Conservation (phyloP, 2,888 invertebrate species). For the Pterostichus madidus region DNA sequence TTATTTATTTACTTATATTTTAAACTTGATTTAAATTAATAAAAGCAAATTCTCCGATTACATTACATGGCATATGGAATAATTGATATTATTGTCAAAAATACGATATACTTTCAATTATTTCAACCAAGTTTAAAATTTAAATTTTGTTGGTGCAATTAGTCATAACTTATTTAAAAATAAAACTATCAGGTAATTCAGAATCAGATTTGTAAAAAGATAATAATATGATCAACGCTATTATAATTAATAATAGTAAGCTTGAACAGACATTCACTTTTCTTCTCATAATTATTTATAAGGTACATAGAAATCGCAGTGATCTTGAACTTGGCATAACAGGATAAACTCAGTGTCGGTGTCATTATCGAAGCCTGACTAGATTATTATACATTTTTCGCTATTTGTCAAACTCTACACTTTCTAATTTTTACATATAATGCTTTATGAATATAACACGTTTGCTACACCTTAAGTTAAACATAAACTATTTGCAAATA, state of each 20-base stretch:
- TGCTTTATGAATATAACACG: conserved; percentile 16
- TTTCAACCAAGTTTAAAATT: too few species aligned
- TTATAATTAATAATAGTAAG: conserved; percentile 42
- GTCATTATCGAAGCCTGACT: conserved; percentile 32
- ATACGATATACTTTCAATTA: too few species aligned
- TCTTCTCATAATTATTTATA: conserved; percentile 53
- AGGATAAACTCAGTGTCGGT: conserved; percentile 13
- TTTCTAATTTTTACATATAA: conserved; percentile 54
- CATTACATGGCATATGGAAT: too few species aligned
- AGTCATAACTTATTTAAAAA: too few species aligned
- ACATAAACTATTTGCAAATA: not conserved
- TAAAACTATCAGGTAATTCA: not conserved
- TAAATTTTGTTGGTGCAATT: too few species aligned
- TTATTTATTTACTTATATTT: too few species aligned
- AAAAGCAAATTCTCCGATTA: too few species aligned
- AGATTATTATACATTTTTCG: conserved; percentile 11
- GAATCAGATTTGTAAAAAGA: conserved; percentile 10
- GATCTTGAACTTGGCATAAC: conserved; percentile 40
- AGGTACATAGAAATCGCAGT: conserved; percentile 37
- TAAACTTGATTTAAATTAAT: too few species aligned
- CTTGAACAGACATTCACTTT: conserved; percentile 50
- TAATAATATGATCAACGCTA: conserved; percentile 18
- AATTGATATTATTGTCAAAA: too few species aligned
- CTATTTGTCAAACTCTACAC: conserved; percentile 19
- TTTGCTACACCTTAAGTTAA: not conserved